A percentile compares a stretch with the other conserved stretches of the same genome.
Evolutionary conservation across 2,113 vertebrate genomes (phyloP).

Genomic region (Eretmochelys imbricata): DNA sequence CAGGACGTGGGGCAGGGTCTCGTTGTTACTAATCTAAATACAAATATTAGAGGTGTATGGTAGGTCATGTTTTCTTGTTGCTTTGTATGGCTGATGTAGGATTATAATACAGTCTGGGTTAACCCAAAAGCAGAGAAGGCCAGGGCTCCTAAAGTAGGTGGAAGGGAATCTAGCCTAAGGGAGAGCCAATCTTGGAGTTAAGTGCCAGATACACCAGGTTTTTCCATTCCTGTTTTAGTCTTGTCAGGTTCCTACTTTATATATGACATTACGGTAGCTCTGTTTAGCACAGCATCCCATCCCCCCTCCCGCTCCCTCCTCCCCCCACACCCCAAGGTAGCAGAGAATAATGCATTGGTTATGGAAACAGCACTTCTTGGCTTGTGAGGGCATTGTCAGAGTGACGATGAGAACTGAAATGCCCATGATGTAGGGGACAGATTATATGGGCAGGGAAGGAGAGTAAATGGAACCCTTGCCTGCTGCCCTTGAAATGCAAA

Average conservation of each 20-base stretch:
- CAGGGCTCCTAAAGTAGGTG: background rate
- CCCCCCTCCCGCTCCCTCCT: accelerated
- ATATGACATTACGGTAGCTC: background rate
- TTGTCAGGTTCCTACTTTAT: background rate
- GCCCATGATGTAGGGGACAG: background rate
- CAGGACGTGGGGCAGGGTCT: no score
- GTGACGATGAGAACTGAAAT: background rate
- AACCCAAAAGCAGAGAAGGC: background rate
- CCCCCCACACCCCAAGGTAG: background rate
- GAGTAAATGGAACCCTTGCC: background rate
- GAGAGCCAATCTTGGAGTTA: background rate
- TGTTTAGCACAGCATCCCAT: background rate
- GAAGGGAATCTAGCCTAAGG: background rate
- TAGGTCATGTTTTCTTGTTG: background rate
- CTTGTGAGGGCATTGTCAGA: background rate
- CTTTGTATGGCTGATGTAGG: background rate
- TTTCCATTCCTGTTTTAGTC: background rate
- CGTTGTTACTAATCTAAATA: background rate
- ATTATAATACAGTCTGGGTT: accelerated
- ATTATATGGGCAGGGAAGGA: background rate
- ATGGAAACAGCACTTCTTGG: background rate
- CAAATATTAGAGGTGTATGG: background rate
- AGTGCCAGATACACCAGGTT: background rate
- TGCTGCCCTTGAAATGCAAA: background rate
- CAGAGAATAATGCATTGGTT: background rate